These are phyloP conservation scores for Chironomus riparius DNA, from an alignment of 2,888 invertebrate genomes.

Conservation along the genomic window DNA sequence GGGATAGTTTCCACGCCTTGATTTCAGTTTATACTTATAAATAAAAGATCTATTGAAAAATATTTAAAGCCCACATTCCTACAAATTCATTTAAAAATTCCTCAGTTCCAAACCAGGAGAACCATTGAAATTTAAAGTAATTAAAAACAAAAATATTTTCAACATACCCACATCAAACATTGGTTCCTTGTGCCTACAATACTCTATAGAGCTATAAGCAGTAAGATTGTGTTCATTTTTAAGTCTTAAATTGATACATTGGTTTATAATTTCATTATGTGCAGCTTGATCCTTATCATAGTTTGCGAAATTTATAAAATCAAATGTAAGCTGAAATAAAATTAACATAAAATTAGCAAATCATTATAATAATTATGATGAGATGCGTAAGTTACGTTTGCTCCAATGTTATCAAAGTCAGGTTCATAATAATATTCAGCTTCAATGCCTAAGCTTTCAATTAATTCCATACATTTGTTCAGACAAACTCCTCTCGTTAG, in stretches of 20 bases:
- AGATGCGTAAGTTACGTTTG: not conserved
- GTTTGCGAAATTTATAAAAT: slow-evolving; percentile 16
- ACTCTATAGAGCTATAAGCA: slow-evolving; percentile 27
- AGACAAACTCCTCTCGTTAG: slow-evolving; percentile 8
- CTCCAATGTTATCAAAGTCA: not conserved
- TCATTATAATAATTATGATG: too few relatives aligned
- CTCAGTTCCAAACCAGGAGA: too few relatives aligned
- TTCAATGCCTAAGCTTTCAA: not conserved
- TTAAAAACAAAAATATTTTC: too few relatives aligned
- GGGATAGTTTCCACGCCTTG: too few relatives aligned
- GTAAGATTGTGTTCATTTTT: slow-evolving; percentile 27
- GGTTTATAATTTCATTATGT: slow-evolving; percentile 24
- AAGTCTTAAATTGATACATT: slow-evolving; percentile 29
- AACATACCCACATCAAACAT: not conserved
- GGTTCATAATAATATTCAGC: not conserved
- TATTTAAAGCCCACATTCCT: too few relatives aligned
- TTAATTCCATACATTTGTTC: not conserved
- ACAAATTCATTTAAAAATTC: too few relatives aligned
- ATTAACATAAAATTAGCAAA: not conserved
- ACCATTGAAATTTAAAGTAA: too few relatives aligned
- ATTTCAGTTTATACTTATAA: too few relatives aligned
- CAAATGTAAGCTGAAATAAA: slow-evolving; percentile 13
- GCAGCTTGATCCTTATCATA: not conserved
- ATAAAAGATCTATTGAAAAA: too few relatives aligned
- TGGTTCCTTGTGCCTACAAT: slow-evolving; percentile 14